Evolutionary conservation across 2,113 vertebrate genomes (phyloP).

Genomic region (Choloepus hoffmanni): DNA sequence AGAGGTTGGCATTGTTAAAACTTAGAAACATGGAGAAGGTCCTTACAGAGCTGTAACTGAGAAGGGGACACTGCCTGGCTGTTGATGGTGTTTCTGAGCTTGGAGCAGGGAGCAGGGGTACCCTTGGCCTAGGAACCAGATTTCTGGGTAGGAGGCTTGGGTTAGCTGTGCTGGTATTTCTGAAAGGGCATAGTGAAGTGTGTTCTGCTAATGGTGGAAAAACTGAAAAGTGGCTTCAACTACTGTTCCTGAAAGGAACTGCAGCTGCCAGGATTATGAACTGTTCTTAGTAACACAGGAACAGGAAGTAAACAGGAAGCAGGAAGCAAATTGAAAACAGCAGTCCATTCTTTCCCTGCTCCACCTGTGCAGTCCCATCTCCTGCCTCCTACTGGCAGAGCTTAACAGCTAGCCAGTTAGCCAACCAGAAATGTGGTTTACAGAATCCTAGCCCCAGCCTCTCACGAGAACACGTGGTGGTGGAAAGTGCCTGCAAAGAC

Average conservation of each 20-base stretch:
- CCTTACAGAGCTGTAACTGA: not conserved
- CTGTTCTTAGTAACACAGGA: not conserved
- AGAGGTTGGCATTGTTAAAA: not conserved
- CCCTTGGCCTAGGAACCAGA: not conserved
- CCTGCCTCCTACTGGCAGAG: fast-evolving
- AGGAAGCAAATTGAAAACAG: not conserved
- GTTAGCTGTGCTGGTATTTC: not conserved
- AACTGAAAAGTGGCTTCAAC: not conserved
- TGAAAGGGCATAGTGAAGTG: not conserved
- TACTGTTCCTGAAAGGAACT: not conserved
- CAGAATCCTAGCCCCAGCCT: too few relatives aligned
- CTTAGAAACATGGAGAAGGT: not conserved
- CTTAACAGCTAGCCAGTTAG: not conserved
- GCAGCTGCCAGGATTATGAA: not conserved
- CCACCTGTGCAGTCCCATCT: not conserved
- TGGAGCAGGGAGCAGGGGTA: not conserved
- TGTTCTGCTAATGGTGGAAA: not conserved
- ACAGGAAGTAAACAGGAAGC: not conserved
- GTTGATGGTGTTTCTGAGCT: not conserved
- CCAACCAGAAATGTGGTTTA: not conserved
- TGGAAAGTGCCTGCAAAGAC: not conserved
- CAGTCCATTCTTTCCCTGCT: not conserved
- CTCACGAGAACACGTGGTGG: not conserved
- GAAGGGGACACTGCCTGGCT: not conserved
- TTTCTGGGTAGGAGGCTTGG: not conserved